Base-by-base conservation (phyloP, 2,113 vertebrate genomes). In the Halichoerus grypus region DNA sequence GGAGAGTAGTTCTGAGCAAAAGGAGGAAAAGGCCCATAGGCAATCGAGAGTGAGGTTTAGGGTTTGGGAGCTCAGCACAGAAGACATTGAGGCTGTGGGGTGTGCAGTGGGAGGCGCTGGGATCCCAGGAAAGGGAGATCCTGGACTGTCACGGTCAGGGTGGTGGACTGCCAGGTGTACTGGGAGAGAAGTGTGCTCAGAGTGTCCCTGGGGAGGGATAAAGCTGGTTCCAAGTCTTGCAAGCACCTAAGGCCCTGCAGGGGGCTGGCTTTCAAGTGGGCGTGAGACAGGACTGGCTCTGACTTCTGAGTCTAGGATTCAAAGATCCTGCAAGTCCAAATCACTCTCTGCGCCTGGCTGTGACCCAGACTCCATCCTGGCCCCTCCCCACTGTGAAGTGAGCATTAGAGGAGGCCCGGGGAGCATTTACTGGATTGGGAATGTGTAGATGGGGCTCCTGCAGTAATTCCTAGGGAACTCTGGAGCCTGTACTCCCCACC, bases 401-500 rank as follows among this genome's bases (percentile, higher is more conserved):
- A 11, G 13, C 2, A 10, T 3, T 7, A 18, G 8, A 33, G 67
- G 51, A 53, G 33, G 5, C 18, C 3, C 39, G 2, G 18, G 51
- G 51, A 28, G 3, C 39, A 39, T 26, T 51, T 10, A 1, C 26
- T 36, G 11, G 19, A 24, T 22, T 1, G 18, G 51, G 55, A 33
- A 16, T 3, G 33, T 31, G 33, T 77, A 49, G 74, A 49, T 7
- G 15, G 55, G 39, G 51, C 36, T 49, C 59, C 24, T 13, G 8
- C 39, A 39, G 36, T 36, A 69, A 14, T 39, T 9, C 81, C 21
- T 71, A 4, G 26, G 63, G 26, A 10, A 0, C 51, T 7, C 7
- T 3, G 0, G 18, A 3, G 16, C 26, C 57, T 1, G 7, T 28
- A 0, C 3, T 0, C 4, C 67, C 19, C 18, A 3, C 39, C 1